Percentiles rank a stretch among this genome's conserved stretches.
Conservation (phyloP, 2,888 invertebrate species). For the Papilio protenor region DNA sequence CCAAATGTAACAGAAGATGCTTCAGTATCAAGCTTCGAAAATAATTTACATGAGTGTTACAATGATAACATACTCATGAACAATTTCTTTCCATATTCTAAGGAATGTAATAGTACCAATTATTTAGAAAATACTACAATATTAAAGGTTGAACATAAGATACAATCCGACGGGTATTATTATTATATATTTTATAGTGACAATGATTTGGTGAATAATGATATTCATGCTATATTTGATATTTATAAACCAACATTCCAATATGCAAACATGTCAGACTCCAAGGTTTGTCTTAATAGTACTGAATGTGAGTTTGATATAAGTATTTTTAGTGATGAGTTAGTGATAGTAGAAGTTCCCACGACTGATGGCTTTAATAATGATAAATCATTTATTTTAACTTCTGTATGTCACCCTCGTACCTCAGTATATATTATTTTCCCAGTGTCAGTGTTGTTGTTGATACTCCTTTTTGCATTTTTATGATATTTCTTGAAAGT, state of each 20-base stretch:
- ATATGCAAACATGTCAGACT: slow-evolving; percentile 87
- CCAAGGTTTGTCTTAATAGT: slow-evolving; percentile 89
- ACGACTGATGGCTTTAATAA: slow-evolving; percentile 91
- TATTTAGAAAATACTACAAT: slow-evolving; percentile 88
- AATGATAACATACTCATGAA: slow-evolving; percentile 90
- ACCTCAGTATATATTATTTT: slow-evolving; percentile 92
- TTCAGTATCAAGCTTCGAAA: slow-evolving; percentile 93
- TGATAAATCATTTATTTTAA: slow-evolving; percentile 88
- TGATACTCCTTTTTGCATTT: slow-evolving; percentile 92
- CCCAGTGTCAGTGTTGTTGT: slow-evolving; percentile 89
- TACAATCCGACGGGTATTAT: slow-evolving; percentile 91
- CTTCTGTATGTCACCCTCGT: slow-evolving; percentile 92
- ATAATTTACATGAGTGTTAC: slow-evolving; percentile 89
- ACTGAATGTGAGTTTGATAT: slow-evolving; percentile 91
- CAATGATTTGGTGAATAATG: slow-evolving; percentile 91
- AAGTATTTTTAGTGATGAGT: slow-evolving; percentile 89
- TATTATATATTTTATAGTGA: slow-evolving; percentile 96
- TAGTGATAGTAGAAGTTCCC: slow-evolving; percentile 93
- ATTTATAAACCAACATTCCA: slow-evolving; percentile 93
- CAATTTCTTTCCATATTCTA: slow-evolving; percentile 88
- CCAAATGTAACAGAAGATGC: slow-evolving; percentile 81
- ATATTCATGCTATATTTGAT: slow-evolving; percentile 93
- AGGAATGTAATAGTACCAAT: slow-evolving; percentile 87
- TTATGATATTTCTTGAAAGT: slow-evolving; percentile 84
- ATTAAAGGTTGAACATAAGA: slow-evolving; percentile 87